These are phyloP conservation scores for Aethina tumida DNA, from an alignment of 1,140 invertebrate genomes.

Conservation along the genomic window DNA sequence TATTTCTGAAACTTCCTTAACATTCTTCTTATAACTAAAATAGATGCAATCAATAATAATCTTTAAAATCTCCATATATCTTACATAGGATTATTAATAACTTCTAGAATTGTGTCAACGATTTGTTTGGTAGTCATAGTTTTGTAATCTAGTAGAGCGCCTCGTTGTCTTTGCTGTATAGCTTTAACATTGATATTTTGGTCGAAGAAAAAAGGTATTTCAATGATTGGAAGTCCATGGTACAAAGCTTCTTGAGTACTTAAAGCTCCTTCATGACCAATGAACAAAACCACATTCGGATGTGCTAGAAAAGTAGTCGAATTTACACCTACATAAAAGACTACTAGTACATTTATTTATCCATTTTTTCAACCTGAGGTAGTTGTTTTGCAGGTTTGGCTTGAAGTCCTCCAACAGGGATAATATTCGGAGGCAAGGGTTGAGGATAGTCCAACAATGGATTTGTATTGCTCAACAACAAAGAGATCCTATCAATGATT, in stretches of 20 bases:
- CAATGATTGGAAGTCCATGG: slow-evolving; percentile 41
- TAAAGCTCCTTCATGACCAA: slow-evolving; percentile 24
- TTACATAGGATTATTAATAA: neutral
- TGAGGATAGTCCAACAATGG: slow-evolving; percentile 8
- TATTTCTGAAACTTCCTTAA: slow-evolving; percentile 14
- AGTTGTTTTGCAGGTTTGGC: slow-evolving; percentile 40
- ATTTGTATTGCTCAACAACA: slow-evolving; percentile 2
- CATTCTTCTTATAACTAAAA: slow-evolving; percentile 29
- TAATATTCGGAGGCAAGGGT: slow-evolving; percentile 6
- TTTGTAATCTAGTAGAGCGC: no score
- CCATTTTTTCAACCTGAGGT: slow-evolving; percentile 49
- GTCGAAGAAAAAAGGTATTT: slow-evolving; percentile 34
- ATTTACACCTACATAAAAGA: neutral
- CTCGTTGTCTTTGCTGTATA: slow-evolving; percentile 18
- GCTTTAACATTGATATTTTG: slow-evolving; percentile 27
- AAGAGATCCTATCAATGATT: no score
- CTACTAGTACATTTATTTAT: slow-evolving; percentile 31
- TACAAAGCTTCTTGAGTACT: slow-evolving; percentile 38
- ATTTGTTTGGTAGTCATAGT: no score
- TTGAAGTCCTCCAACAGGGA: slow-evolving; percentile 45
- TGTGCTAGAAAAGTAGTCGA: slow-evolving; percentile 16
- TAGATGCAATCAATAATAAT: neutral
- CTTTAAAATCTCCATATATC: slow-evolving; percentile 1
- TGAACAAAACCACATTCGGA: slow-evolving; percentile 25
- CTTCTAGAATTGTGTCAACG: neutral